Conservation (phyloP, 2,888 invertebrate genomes). For the Leucozona laternaria region DNA sequence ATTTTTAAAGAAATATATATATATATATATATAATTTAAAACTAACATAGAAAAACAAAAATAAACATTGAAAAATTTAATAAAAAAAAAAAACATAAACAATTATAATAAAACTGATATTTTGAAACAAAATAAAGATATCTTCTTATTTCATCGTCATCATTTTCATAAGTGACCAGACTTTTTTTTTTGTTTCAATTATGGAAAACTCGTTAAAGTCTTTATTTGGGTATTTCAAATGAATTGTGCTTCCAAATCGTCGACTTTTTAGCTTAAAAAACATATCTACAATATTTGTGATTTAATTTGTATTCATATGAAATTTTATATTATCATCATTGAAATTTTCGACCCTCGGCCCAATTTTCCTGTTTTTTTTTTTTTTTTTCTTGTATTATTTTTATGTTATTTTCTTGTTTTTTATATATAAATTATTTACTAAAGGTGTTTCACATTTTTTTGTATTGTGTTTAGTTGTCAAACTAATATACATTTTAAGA, state of each 20-base stretch:
- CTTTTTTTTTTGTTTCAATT: constrained; percentile 39
- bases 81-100: constrained; percentile 58
- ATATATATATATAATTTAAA: constrained; percentile 52
- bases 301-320: constrained; percentile 30
- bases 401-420: constrained; percentile 59
- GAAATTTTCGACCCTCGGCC: constrained; percentile 82
- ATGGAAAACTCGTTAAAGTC: constrained; percentile 10
- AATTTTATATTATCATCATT: constrained; percentile 79
- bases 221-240: constrained; percentile 1
- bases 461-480: constrained; percentile 6
- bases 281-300: constrained; percentile 18
- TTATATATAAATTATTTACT: constrained; percentile 44
- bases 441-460: constrained; percentile 50
- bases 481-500: constrained; percentile 2
- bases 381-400: constrained; percentile 55
- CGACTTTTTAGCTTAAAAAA: constrained; percentile 42
- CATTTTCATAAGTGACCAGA: constrained; percentile 23
- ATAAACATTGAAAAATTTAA: constrained; percentile 41
- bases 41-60: constrained; percentile 68
- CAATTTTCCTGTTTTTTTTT: constrained; percentile 81
- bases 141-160: constrained; percentile 73
- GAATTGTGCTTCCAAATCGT: constrained; percentile 83
- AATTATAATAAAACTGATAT: constrained; percentile 75
- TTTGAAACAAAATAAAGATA: constrained; percentile 74
- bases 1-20: constrained; percentile 75